These are phyloP conservation scores for Clarias fuscus DNA, from an alignment of 2,797 vertebrate genomes.

Conservation along the genomic window DNA sequence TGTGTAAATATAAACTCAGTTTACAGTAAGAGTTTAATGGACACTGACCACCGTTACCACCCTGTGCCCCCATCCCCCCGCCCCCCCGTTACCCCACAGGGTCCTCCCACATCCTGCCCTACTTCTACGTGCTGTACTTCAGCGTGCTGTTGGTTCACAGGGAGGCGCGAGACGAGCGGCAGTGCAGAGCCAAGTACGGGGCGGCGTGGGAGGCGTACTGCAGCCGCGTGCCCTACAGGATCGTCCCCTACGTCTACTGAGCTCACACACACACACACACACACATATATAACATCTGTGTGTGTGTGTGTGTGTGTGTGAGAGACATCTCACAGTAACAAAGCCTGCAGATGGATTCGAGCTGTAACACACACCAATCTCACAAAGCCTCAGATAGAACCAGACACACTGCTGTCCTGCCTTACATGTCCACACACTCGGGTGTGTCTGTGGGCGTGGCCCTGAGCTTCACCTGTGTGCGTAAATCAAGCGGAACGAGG, in stretches of 20 bases:
- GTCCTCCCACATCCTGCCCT: slow-evolving; percentile 82
- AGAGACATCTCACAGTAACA: neutral
- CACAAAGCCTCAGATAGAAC: neutral
- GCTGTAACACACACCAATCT: neutral
- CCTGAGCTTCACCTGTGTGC: neutral
- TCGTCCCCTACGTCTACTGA: slow-evolving; percentile 89
- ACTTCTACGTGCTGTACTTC: slow-evolving; percentile 89
- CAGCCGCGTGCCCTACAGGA: slow-evolving; percentile 83
- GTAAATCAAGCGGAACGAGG: no score
- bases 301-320: no score
- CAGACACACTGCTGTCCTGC: neutral
- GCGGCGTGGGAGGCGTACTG: slow-evolving; percentile 87
- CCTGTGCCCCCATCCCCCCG: neutral
- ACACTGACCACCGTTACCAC: neutral
- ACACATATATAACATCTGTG: no score
- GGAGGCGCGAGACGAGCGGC: slow-evolving; percentile 85
- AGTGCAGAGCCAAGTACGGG: slow-evolving; percentile 84
- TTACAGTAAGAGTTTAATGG: neutral
- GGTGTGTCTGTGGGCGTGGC: neutral
- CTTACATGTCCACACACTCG: neutral
- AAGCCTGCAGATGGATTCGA: neutral
- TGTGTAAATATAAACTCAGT: neutral
- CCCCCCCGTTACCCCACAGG: slow-evolving; percentile 66
- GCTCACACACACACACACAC: neutral
- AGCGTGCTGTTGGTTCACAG: slow-evolving; percentile 81